Percentiles rank a stretch among this genome's conserved stretches.
These are phyloP conservation scores for Gallinago paraguaiae DNA, from an alignment of 2,113 vertebrate species.

Conservation along the genomic window DNA sequence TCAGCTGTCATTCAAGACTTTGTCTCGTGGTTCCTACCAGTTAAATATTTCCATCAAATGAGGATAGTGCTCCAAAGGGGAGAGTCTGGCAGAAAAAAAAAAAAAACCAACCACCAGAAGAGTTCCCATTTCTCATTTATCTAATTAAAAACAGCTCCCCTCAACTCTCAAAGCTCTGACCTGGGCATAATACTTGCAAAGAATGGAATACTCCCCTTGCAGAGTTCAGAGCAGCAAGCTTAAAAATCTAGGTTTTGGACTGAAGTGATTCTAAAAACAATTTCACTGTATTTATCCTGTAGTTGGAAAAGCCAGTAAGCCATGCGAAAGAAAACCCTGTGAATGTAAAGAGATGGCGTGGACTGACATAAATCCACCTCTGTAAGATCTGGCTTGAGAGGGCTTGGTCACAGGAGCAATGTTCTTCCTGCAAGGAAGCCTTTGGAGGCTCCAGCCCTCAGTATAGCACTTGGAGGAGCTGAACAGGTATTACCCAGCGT, in stretches of 20 bases:
- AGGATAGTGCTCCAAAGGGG: not conserved
- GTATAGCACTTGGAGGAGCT: accelerated
- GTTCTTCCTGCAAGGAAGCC: not conserved
- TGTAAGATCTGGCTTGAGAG: not conserved
- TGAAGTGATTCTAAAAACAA: not conserved
- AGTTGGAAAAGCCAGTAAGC: not conserved
- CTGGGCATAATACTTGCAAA: not conserved
- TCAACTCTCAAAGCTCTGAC: not conserved
- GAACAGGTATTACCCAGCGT: not conserved
- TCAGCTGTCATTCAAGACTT: constrained; percentile 2
- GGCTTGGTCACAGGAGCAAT: not conserved
- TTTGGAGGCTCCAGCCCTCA: not conserved
- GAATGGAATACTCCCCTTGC: not conserved
- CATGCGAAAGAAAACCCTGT: not conserved
- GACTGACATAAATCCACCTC: not conserved
- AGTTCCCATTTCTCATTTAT: not conserved
- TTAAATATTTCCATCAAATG: not conserved
- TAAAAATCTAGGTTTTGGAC: not conserved
- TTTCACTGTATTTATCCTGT: not conserved
- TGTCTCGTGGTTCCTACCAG: not conserved
- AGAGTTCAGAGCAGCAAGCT: not conserved
- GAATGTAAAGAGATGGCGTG: not conserved
- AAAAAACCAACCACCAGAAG: not conserved
- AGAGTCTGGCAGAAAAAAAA: not conserved
- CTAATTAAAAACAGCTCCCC: not conserved